Evolutionary conservation across 1,140 invertebrate genomes (phyloP), one percentile per base, ranked within the genome.

Genomic region (Daktulosphaira vitifoliae): DNA sequence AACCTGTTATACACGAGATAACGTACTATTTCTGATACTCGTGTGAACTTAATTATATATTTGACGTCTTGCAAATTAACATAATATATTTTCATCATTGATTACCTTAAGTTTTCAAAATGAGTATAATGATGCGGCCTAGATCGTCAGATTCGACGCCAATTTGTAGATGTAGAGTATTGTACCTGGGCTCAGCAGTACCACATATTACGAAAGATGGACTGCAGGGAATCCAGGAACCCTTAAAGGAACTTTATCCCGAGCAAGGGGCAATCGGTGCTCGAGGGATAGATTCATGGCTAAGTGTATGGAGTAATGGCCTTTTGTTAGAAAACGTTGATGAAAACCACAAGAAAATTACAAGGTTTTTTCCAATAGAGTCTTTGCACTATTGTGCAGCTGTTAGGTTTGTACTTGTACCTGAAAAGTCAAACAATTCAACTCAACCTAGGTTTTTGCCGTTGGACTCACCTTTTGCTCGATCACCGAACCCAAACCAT

Each of bases 131-230:
- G 38, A 37, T 50, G 18, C 29, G 25, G 26, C 48, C 42, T 44
- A 51, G 62, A 16, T 13, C 37, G 22, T 29, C 44, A 15, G 66
- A 67, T n/a, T 85, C 90, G 65, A 95, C 92, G 67, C 92, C 92
- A 69, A 95, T 95, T 70, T 96, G 92, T 76, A 83, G 92, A 69
- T 97, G 94, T 76, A 84, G 96, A 56, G 96, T 99, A n/a, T 81
- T 99, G 48, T 99, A 98, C 76, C 81, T 99, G 69, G 96, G 96
- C 39, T 96, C 91, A 68, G 89, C 95, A 1, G 95, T 99, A 66
- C 96, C 96, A 5, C 89, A 96, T 70, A 88, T 96, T 72, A 98
- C 95, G 70, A 97, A 98, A 74, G 93, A 98, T 73, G 96, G 96
- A 18, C 79, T 99, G 16, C 88, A 96, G 73, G 96, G 96, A 15